A percentile compares a stretch with the other conserved stretches of the same genome.
phyloP scores from a whole-genome alignment of 2,113 vertebrate genomes.

The Tor tambroides region DNA sequence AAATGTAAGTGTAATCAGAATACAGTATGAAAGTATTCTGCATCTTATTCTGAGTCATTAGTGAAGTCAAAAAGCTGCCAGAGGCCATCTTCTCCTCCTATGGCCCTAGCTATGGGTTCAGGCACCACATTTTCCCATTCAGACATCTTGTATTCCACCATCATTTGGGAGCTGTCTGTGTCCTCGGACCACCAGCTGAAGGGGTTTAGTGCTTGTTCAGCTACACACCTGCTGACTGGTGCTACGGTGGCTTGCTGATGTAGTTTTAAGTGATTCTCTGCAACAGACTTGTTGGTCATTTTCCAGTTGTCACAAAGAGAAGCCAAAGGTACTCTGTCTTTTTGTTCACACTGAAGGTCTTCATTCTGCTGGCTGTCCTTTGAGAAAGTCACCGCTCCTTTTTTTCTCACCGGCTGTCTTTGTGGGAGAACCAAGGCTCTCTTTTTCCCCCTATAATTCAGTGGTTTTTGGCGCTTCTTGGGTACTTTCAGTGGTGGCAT shows the following conservation, averaged over 20 bases:
- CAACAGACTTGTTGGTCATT: slow-evolving; percentile 20
- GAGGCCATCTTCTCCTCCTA: slow-evolving; percentile 48
- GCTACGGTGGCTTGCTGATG: slow-evolving; percentile 18
- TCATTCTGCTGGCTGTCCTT: slow-evolving; percentile 35
- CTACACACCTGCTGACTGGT: slow-evolving; percentile 1
- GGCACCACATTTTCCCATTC: slow-evolving; percentile 43
- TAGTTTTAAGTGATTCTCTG: slow-evolving; percentile 19
- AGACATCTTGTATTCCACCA: background rate
- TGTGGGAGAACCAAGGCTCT: slow-evolving; percentile 61
- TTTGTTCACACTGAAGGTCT: slow-evolving; percentile 1
- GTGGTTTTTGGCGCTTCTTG: slow-evolving; percentile 38
- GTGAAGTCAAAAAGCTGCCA: slow-evolving; percentile 75
- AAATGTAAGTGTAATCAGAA: background rate
- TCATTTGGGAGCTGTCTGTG: slow-evolving; percentile 60
- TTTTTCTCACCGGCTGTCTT: slow-evolving; percentile 44
- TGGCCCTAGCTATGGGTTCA: slow-evolving; percentile 34
- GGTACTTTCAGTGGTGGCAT: slow-evolving; percentile 12
- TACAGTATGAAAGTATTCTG: background rate
- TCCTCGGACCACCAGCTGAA: slow-evolving; percentile 70
- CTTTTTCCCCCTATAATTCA: slow-evolving; percentile 57
- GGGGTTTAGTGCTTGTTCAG: slow-evolving; percentile 58
- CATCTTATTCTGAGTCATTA: slow-evolving; percentile 60
- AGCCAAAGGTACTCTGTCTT: slow-evolving; percentile 36
- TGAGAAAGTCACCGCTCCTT: background rate
- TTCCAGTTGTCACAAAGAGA: slow-evolving; percentile 18